Evolutionary conservation across 2,797 vertebrate genomes (phyloP).

Genomic region (Rhynchotus rufescens): DNA sequence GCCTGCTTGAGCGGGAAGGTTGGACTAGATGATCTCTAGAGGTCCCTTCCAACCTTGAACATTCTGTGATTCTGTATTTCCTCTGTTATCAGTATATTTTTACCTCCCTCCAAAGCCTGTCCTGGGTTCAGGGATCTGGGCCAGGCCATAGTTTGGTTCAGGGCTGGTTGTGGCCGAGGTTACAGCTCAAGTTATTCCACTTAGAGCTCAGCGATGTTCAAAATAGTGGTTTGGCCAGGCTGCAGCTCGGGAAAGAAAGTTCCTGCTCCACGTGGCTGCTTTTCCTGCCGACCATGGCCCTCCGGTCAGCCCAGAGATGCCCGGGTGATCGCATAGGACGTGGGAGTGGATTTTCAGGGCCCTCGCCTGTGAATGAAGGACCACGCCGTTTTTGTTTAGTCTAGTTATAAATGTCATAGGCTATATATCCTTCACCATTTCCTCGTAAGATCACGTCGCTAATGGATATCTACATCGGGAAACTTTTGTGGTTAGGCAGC

Average conservation of each 20-base stretch:
- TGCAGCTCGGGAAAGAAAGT: background rate
- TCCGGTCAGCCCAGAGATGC: background rate
- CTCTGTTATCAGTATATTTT: background rate
- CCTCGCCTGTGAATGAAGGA: conserved; percentile 18
- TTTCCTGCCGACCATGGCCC: background rate
- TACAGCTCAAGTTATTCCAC: background rate
- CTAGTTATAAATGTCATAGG: conserved; percentile 23
- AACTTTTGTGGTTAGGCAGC: conserved; percentile 57
- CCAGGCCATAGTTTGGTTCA: background rate
- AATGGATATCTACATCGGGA: conserved; percentile 61
- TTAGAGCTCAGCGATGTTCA: background rate
- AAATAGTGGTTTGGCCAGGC: background rate
- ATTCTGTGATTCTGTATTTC: background rate
- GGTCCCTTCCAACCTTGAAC: no score
- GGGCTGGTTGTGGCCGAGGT: background rate
- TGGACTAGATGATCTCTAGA: no score
- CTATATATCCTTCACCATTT: conserved; percentile 65
- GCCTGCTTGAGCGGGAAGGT: no score
- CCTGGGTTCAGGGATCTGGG: background rate
- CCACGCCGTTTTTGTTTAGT: conserved; percentile 58
- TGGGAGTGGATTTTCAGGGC: background rate
- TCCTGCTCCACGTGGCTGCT: background rate
- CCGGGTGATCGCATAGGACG: background rate
- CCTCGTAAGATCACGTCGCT: background rate
- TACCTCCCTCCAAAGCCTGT: background rate